Evolutionary conservation across 2,888 invertebrate genomes (phyloP), one percentile per base, ranked within the genome.

Genomic region (Thereva unica): DNA sequence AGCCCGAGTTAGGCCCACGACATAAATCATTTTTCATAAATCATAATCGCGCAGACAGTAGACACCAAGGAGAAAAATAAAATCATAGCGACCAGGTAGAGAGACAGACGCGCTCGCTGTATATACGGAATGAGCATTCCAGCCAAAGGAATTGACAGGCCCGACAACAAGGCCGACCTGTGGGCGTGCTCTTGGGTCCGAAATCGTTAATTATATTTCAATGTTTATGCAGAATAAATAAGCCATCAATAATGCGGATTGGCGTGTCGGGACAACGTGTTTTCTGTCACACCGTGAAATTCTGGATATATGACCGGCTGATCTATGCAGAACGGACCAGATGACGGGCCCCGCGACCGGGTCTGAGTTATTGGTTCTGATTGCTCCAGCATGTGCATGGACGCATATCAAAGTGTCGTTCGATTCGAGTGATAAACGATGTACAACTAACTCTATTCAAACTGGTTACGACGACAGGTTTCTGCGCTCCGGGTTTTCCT

Each of bases 131-230:
- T 66, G 67, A 69, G 70, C 69, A 71, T 67, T 68, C 59, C 66
- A 64, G 55, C 40, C 55, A 66, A 50, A 42, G 56, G 54, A 55
- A 64, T 67, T 67, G 64, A 64, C 63, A 64, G 66, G 35, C 49
- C 23, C 42, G 56, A 68, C 69, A 71, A 72, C 72, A 73, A 73
- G 73, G 73, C 71, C 73, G 69, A 57, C 55, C 50, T 67, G 73
- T 73, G 71, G 73, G 73, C 73, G 73, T 73, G 71, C 54, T 66
- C 53, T 68, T 68, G 69, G 68, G 68, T 65, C 68, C 68, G 67
- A 72, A 73, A 72, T 73, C 72, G 72, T 73, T 73, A 73, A 73
- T 72, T 72, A 73, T 72, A 72, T 72, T 72, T 68, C 73, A 73
- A 71, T 73, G 72, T 72, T 73, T 72, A 71, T 72, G 73, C 72